Base-by-base conservation (phyloP, 2,797 vertebrate species). In the Zonotrichia albicollis region DNA sequence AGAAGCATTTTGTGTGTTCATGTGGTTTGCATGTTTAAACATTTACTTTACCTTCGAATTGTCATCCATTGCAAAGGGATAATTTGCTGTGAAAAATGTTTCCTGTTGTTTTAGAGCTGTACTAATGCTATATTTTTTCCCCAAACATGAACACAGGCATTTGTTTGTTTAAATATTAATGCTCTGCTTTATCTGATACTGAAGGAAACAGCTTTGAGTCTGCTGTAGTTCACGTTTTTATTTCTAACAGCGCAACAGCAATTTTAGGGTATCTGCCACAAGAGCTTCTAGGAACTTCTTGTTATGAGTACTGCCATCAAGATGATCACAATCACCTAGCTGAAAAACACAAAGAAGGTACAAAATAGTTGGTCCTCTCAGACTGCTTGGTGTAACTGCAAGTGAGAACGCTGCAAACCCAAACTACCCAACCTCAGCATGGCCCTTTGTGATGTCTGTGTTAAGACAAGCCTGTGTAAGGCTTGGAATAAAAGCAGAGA, bases 281-380 rank as follows among this genome's bases (percentile, higher is more conserved):
- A 97, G 99, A 99, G 87, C 97, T 99, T 75, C 98, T 99, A 48
- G 99, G 99, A 94, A 99, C 99, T 27, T 99, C 99, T 20, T 99
- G 99, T 97, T 99, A 99, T 27, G 99, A 99, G 93, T 99, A 99
- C 97, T 99, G 99, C 98, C 99, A 99, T 97, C 98, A 99, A 96
- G 99, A 99, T 70, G 99, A 99, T 95, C 97, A 99, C 71, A 98
- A 96, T 54, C 99, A 98, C 96, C 98, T 99, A 95, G 98, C 99
- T 46, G 98, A 99, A 36, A 98, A 98, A 95, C 99, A 99, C 96
- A 98, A 99, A 97, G 98, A 99, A 98, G 99, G 99, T 99, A 97
- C 62, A 54, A 43, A 72, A 60, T 10, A 38, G 29, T 22, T 45
- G 38, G 29, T 71, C 20, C 38, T 89, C 34, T 42, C 58, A 72